Conservation (phyloP, 2,888 invertebrate species). For the Ceramica pisi region DNA sequence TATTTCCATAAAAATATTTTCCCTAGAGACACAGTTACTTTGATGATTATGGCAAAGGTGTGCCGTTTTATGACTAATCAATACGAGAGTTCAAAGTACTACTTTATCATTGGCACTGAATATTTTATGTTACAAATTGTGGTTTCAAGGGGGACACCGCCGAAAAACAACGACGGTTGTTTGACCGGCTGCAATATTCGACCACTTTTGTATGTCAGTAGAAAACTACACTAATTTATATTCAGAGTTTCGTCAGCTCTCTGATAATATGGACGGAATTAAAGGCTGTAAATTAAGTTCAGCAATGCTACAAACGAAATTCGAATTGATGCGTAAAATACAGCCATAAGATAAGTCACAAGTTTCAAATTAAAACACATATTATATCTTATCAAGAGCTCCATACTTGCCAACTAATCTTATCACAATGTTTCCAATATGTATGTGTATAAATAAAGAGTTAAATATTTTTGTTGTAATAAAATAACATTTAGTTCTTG, state of each 20-base stretch:
- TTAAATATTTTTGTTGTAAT: constrained; percentile 25
- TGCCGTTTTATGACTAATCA: constrained; percentile 63
- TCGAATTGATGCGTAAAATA: constrained; percentile 23
- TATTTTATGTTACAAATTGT: constrained; percentile 47
- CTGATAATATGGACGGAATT: neutral
- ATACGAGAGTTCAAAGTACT: constrained; percentile 56
- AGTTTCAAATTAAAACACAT: constrained; percentile 55
- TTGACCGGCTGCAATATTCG: constrained; percentile 9
- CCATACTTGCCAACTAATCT: constrained; percentile 64
- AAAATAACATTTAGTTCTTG: constrained; percentile 24
- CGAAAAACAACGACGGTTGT: constrained; percentile 31
- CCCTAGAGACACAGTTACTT: constrained; percentile 40
- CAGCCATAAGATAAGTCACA: constrained; percentile 39
- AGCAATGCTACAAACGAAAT: constrained; percentile 10
- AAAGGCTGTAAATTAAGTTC: neutral
- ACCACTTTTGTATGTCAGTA: constrained; percentile 18
- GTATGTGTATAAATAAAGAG: constrained; percentile 41
- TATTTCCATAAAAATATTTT: constrained; percentile 38
- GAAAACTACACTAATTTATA: constrained; percentile 15
- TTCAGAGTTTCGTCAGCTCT: constrained; percentile 5
- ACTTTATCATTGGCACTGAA: constrained; percentile 39
- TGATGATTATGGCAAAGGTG: constrained; percentile 48
- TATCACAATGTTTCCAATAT: constrained; percentile 65
- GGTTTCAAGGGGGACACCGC: constrained; percentile 9
- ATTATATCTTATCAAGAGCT: constrained; percentile 70